Evolutionary conservation across 2,888 invertebrate genomes (phyloP).

Genomic region (Gymnocheta viridis): DNA sequence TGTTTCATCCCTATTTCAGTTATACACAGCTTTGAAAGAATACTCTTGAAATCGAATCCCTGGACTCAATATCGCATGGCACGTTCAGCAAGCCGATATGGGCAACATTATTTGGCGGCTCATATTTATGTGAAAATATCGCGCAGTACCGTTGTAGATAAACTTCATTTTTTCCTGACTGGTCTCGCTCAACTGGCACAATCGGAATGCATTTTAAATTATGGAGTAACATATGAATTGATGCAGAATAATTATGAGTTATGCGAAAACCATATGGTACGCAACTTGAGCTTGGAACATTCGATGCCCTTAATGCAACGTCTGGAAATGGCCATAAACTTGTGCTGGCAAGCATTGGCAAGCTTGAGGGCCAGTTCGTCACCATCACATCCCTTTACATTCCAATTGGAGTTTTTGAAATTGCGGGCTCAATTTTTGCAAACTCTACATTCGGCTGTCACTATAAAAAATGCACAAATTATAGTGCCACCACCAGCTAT

Average conservation of each 20-base stretch:
- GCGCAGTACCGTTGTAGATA: constrained; percentile 91
- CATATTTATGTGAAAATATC: constrained; percentile 85
- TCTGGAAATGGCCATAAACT: constrained; percentile 83
- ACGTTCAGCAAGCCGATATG: constrained; percentile 92
- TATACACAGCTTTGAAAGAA: constrained; percentile 83
- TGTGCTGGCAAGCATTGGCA: constrained; percentile 86
- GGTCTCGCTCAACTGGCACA: constrained; percentile 89
- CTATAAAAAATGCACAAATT: constrained; percentile 84
- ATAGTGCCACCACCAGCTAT: constrained; percentile 97
- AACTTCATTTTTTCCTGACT: constrained; percentile 93
- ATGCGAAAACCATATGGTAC: constrained; percentile 74
- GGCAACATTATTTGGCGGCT: constrained; percentile 89
- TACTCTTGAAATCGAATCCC: constrained; percentile 85
- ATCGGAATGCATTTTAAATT: constrained; percentile 87
- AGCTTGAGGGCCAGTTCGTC: constrained; percentile 82
- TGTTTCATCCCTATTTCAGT: constrained; percentile 86
- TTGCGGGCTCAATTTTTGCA: constrained; percentile 90
- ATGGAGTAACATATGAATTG: constrained; percentile 82
- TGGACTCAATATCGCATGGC: constrained; percentile 95
- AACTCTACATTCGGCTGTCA: constrained; percentile 82
- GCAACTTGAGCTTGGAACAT: constrained; percentile 46
- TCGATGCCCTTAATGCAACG: constrained; percentile 83
- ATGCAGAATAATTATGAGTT: constrained; percentile 79
- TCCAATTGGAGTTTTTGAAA: constrained; percentile 90
- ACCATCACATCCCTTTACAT: constrained; percentile 82